Evolutionary conservation across 2,797 vertebrate genomes (phyloP), one percentile per base, ranked within the genome.

Genomic region (Crax fasciolata): DNA sequence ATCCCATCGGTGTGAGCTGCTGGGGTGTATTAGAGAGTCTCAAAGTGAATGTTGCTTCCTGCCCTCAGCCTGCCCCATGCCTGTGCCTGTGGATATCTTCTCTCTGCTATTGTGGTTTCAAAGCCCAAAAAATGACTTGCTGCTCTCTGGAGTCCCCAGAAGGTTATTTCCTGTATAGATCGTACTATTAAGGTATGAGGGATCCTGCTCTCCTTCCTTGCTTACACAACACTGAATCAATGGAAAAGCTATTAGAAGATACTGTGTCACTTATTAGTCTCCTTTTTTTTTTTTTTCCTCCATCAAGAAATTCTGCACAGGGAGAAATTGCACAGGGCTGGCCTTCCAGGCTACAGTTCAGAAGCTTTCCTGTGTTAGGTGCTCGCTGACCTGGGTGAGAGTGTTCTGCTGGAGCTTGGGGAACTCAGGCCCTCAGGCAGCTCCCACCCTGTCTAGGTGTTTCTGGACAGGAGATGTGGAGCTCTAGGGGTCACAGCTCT

Each of bases 91-190:
- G 49, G 44, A 2, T 79, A 10, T 67, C 44, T 62, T 76, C 58
- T 59, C 62, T 71, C 39, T 88, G 20, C 52, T 82, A 24, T 49
- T 88, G 27, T 11, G 32, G 1, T 84, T 88, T 76, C 80, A 74
- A 72, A 80, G 72, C 68, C 27, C 78, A 75, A 65, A 68, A 92
- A 83, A 75, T 89, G 39, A 41, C 17, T 84, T 74, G 70, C 51
- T 0, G 4, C 76, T 96, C 91, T 89, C 89, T 39, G 54, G 84
- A 74, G 73, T 52, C 87, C 82, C 54, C 59, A 76, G 59, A 65
- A 66, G 89, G 27, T 55, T 87, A 38, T 88, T 93, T 94, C 73
- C 75, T 84, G 5, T 90, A 76, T 78, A 86, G 91, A 91, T 96
- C 87, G 66, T 87, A 17, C 66, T 11, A 39, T 89, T 91, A 78